Percentiles rank a stretch among this genome's conserved stretches.
Conservation (phyloP, 2,797 vertebrate species). For the Phylloscopus collybita region DNA sequence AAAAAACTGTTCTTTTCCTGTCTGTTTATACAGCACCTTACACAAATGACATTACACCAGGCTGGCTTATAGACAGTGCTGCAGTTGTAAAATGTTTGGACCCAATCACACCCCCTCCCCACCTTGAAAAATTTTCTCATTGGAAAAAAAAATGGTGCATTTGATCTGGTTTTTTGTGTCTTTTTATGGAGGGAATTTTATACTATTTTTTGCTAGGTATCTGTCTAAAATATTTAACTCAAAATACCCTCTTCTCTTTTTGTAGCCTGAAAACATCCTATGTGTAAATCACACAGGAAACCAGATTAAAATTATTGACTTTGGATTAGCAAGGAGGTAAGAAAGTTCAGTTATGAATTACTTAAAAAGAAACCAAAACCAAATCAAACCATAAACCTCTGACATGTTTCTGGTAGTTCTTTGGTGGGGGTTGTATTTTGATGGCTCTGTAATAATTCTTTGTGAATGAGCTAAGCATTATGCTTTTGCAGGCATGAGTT, state of each 20-base stretch:
- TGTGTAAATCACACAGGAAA: slow-evolving; percentile 86
- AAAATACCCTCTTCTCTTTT: slow-evolving; percentile 8
- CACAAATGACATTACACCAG: neutral
- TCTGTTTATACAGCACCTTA: neutral
- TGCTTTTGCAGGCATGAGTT: neutral
- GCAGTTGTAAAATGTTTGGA: neutral
- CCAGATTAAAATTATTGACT: slow-evolving; percentile 93
- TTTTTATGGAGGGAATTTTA: neutral
- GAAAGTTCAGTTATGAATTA: neutral
- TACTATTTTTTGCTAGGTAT: neutral
- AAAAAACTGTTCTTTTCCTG: neutral
- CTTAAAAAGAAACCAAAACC: neutral
- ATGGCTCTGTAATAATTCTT: neutral
- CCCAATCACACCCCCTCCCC: rapidly evolving
- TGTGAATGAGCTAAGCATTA: neutral
- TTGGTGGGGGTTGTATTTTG: neutral
- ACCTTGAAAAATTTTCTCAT: neutral
- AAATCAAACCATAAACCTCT: neutral
- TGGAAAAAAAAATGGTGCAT: neutral
- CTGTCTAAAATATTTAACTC: neutral
- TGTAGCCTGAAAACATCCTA: slow-evolving; percentile 88
- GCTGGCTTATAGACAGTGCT: neutral
- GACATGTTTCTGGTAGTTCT: neutral
- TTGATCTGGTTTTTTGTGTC: neutral
- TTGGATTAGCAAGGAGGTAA: slow-evolving; percentile 90